These are phyloP conservation scores for Larimichthys polyactis DNA, from an alignment of 2,113 vertebrate genomes.

Conservation along the genomic window DNA sequence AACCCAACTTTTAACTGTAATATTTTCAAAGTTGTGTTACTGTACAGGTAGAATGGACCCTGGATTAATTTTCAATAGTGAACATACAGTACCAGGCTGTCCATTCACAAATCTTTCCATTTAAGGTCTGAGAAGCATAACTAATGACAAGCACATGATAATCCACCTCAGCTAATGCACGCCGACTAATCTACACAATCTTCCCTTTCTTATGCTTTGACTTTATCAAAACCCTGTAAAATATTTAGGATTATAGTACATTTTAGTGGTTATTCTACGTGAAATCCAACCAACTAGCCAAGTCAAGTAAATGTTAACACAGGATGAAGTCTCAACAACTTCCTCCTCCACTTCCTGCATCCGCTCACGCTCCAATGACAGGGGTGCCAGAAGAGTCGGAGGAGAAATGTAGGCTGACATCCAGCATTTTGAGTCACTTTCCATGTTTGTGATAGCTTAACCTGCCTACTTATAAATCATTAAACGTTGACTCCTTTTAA, in stretches of 20 bases:
- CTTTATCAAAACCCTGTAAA: background rate
- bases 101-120: background rate
- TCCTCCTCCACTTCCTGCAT: conserved; percentile 34
- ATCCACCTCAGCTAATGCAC: background rate
- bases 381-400: conserved; percentile 7
- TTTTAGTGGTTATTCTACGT: background rate
- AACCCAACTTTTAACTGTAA: too few relatives aligned
- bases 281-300: background rate
- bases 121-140: background rate
- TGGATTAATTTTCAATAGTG: background rate
- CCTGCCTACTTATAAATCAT: conserved; percentile 43
- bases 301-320: background rate
- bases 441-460: conserved; percentile 23
- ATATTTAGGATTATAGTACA: too few relatives aligned
- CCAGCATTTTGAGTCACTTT: conserved; percentile 55
- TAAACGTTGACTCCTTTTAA: conserved; percentile 6
- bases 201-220: background rate
- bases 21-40: background rate
- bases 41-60: too few relatives aligned
- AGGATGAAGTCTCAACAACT: background rate
- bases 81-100: background rate
- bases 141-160: background rate
- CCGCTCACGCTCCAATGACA: conserved; percentile 8
- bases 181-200: background rate
- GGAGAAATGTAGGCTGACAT: conserved; percentile 36